Base-by-base conservation (phyloP, 2,113 vertebrate genomes). In the Solea senegalensis region DNA sequence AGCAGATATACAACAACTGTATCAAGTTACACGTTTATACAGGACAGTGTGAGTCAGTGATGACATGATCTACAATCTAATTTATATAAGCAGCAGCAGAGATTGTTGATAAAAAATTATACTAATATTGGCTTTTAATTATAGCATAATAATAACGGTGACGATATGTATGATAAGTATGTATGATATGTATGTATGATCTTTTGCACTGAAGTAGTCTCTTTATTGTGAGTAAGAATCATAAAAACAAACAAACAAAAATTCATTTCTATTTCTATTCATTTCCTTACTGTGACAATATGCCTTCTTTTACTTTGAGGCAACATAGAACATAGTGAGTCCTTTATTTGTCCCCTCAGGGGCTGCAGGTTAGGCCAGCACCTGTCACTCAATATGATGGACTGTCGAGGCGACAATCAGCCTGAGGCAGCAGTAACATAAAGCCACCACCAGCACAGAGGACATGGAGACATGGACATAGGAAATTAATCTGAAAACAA, bases 341-440 rank as follows among this genome's bases (percentile, higher is more conserved):
- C 74, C 71, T 78, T 80, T 76, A 73, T 82, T 86, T 80, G 76
- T 76, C 72, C 73, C 86, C 73, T 76, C 64, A 26, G 83, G 86
- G 21, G 83, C 58, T 46, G 39, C 14, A 57, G 66, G 80, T 85
- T 82, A 57, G 72, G 66, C 80, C 59, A 65, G 39, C 65, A 46
- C 71, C 65, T 89, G 86, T 88, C 90, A 90, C 66, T 90, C 88
- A 88, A 46, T 62, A 71, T 91, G 85, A 91, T 61, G 73, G 67
- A 69, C 69, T 74, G 76, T 78, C 75, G 66, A 78, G 49, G 76
- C 44, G 46, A 80, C 81, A 65, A 69, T 78, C 40, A 73, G 68
- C 90, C 82, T 34, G 73, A 67, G 85, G 89, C 82, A n/a, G 68
- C 60, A 28, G 59, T 26, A 82, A 70, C 74, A 75, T 44, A 53